Evolutionary conservation across 2,113 vertebrate genomes (phyloP).

Genomic region (Cyanistes caeruleus): DNA sequence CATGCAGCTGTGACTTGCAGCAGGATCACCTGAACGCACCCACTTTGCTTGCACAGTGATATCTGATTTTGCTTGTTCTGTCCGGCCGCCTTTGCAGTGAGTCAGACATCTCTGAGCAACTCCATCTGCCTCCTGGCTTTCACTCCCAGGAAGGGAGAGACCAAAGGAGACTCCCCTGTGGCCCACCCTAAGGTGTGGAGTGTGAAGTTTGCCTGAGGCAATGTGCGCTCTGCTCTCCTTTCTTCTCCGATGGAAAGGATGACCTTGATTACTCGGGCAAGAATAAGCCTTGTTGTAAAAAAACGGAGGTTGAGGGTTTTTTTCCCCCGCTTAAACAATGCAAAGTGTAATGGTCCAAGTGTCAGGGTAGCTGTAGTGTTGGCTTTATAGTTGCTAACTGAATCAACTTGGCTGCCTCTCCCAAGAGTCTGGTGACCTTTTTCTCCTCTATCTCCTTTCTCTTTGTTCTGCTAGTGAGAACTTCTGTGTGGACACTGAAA

Average conservation of each 20-base stretch:
- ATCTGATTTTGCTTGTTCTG: conserved; percentile 40
- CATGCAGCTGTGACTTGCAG: neutral
- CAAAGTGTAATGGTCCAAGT: neutral
- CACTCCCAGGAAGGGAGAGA: conserved; percentile 32
- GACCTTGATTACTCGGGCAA: neutral
- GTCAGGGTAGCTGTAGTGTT: neutral
- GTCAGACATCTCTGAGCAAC: conserved; percentile 25
- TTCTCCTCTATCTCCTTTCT: neutral
- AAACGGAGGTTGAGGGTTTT: neutral
- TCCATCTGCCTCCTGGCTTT: conserved; percentile 6
- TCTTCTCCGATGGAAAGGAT: neutral
- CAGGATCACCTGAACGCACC: conserved; percentile 19
- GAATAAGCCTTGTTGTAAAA: neutral
- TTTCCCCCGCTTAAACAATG: neutral
- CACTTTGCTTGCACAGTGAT: neutral
- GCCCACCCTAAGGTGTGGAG: neutral
- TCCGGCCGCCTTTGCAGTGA: neutral
- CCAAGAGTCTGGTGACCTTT: neutral
- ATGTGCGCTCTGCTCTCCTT: neutral
- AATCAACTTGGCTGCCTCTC: neutral
- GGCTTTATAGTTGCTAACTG: neutral
- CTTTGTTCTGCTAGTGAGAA: neutral
- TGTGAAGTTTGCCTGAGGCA: neutral
- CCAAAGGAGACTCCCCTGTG: neutral
- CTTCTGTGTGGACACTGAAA: neutral